Base-by-base conservation (phyloP, 2,888 invertebrate genomes). In the Lordiphosa andalusiaca region DNA sequence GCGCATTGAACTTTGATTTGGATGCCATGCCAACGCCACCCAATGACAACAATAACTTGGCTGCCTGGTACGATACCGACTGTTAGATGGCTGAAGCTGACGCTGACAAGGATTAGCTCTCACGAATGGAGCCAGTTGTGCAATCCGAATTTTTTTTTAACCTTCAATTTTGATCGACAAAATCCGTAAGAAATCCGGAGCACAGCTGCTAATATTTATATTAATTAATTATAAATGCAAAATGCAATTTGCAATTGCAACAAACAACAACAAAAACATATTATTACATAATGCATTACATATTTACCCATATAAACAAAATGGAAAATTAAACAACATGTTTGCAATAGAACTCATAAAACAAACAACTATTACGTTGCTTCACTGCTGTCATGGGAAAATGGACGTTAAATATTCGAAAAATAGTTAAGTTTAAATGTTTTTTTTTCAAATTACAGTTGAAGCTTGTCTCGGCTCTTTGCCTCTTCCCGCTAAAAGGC, bases 51-150 rank as follows among this genome's bases (percentile, higher is more conserved):
- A 95, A 94, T 89, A 96, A 96, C 89, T 95, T 96, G 80, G 96
- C 97, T 71, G 97, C 97, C 84, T 98, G 98, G 98, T 98, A 98
- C 91, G 98, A 98, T 91, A 98, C 98, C 73, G 98, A 98, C 91
- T 94, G 98, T 88, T 98, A 93, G 56, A 61, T 42, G 49, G 35
- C 44, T 16, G 42, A 30, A 16, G 50, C 53, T 12, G 36, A 63
- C 9, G 40, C 36, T 48, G 25, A 25, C 35, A 19, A 47, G 69
- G 25, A 25, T 25, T 25, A 25, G 6, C 25, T 25, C 25, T 25
- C 25, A 25, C 25, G 25, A 6, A 25, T 25, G 3, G 7, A 25
- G 25, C 25, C 25, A 25, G 25, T 25, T 25, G 25, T 25, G 25
- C 25, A 25, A 25, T 25, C 25, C 25, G 25, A 25, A 25, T 25